Evolutionary conservation across 2,888 invertebrate genomes (phyloP).

Genomic region (Noctua janthe): DNA sequence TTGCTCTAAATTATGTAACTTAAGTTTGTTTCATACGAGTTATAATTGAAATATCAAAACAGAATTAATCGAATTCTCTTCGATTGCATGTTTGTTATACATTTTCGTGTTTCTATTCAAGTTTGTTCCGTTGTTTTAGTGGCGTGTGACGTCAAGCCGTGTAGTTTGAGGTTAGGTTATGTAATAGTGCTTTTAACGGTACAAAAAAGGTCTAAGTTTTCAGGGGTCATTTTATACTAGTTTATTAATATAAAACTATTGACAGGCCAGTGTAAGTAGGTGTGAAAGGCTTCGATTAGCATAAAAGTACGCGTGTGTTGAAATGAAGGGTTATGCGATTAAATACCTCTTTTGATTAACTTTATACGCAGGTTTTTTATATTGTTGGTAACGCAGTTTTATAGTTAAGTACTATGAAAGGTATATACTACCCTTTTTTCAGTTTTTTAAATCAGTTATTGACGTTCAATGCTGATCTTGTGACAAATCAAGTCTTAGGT

Average conservation of each 20-base stretch:
- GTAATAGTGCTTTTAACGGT: constrained; percentile 79
- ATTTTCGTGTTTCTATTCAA: constrained; percentile 61
- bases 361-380: constrained; percentile 11
- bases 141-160: constrained; percentile 75
- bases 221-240: constrained; percentile 57
- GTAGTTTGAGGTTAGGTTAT: constrained; percentile 85
- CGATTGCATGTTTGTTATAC: constrained; percentile 61
- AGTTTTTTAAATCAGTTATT: neutral
- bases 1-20: constrained; percentile 47
- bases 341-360: constrained; percentile 33
- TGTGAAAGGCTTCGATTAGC: constrained; percentile 27
- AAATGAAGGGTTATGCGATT: constrained; percentile 15
- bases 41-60: constrained; percentile 40
- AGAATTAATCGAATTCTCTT: constrained; percentile 40
- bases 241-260: constrained; percentile 4
- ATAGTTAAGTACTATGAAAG: neutral
- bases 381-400: neutral
- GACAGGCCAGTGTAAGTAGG: constrained; percentile 43
- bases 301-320: constrained; percentile 31
- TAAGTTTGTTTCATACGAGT: constrained; percentile 31
- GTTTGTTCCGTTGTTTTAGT: constrained; percentile 60
- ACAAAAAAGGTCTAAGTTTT: constrained; percentile 65
- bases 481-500: too few species aligned
- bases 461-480: neutral
- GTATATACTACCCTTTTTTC: neutral